Evolutionary conservation across 2,113 vertebrate species (phyloP).

Genomic region (Steatornis caripensis): DNA sequence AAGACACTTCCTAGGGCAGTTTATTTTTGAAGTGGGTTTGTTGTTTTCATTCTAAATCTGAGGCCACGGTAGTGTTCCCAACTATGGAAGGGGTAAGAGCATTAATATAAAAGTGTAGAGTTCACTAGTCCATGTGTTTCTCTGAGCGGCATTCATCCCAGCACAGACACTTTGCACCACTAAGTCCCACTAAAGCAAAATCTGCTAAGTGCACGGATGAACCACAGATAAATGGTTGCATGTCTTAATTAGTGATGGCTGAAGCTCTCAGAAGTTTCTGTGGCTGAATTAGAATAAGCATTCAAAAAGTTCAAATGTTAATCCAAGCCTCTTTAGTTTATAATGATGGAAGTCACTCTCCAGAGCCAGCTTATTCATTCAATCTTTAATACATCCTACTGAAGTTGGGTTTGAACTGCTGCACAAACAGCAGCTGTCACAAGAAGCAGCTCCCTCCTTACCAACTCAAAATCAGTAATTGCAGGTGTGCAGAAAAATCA

Average conservation of each 20-base stretch:
- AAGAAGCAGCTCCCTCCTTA: neutral
- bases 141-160: neutral
- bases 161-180: neutral
- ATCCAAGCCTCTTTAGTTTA: neutral
- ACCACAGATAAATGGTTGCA: neutral
- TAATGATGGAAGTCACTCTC: neutral
- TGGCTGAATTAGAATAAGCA: slow-evolving; percentile 21
- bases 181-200: neutral
- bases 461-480: neutral
- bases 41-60: neutral
- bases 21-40: slow-evolving; percentile 42
- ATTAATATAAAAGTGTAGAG: neutral
- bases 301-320: slow-evolving; percentile 13
- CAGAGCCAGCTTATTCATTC: neutral
- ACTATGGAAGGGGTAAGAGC: neutral
- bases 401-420: neutral
- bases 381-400: neutral
- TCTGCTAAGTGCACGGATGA: neutral
- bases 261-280: slow-evolving; percentile 7
- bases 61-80: neutral
- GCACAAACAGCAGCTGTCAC: neutral
- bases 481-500: neutral
- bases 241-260: neutral
- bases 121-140: neutral
- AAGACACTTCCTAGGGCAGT: slow-evolving; percentile 27